Base-by-base conservation (phyloP, 2,888 invertebrate species). In the Amiota communis region DNA sequence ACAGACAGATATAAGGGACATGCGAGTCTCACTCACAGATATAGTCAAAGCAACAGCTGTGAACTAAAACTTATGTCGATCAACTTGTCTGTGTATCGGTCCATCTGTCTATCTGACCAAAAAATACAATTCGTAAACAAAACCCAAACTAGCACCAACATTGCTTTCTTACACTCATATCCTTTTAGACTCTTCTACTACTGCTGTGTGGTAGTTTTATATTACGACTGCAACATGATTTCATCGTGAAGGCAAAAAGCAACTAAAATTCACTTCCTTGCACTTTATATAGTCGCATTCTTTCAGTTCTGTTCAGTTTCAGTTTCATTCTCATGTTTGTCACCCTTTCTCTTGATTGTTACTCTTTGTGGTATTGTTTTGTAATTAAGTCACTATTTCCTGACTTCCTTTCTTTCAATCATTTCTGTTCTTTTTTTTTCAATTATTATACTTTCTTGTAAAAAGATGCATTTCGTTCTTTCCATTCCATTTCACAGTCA, bases 21-120 rank as follows among this genome's bases (percentile, higher is more conserved):
- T n/a, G 1, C 53, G 59, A 59, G 15, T 11, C 17, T 11, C 20
- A 20, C 77, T 82, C 86, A 72, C 86, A 86, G 77, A 74, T 79
- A 78, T 81, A 79, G 78, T 82, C 80, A 76, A 72, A 72, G 59
- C 46, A 46, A 46, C 63, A 23, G 63, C 11, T 63, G 63, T 13
- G 11, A 17, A 63, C 63, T 63, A 36, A 36, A 63, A 36, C 36
- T 63, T 63, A n/a, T 63, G 36, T 46, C 53, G n/a, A n/a, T n/a
- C 53, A 53, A n/a, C 53, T n/a, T 53, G 36, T 63, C 46, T 63
- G 46, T 46, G 46, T 36, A 13, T 36, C 10, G 4, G 63, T 63
- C 46, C 10, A 63, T 63, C 63, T n/a, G 17, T 46, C 63, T 8
- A 8, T 23, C 59, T 59, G 20, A 36, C 36, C 36, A 36, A 36